Conservation (phyloP, 2,888 invertebrate species). For the Escarpia spicata region DNA sequence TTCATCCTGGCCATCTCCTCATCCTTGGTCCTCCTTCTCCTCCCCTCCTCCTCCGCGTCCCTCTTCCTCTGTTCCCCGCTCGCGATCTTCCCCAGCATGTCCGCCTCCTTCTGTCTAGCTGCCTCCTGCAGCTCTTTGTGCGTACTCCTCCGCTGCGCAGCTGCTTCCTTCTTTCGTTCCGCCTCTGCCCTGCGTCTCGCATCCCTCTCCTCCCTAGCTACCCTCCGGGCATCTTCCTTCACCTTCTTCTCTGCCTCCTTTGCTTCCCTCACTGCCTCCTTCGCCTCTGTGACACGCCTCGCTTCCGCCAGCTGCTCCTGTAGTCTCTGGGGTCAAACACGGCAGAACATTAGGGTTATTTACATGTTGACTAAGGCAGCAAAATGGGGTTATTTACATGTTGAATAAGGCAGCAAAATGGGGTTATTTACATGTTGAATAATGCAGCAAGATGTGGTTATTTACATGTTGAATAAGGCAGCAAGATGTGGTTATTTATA, state of each 20-base stretch:
- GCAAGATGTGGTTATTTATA: too few relatives aligned
- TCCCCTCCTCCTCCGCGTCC: slow-evolving; percentile 50
- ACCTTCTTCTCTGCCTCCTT: slow-evolving; percentile 48
- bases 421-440: too few relatives aligned
- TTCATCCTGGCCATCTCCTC: slow-evolving; percentile 34
- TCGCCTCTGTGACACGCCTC: neutral
- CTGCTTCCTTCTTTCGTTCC: slow-evolving; percentile 50
- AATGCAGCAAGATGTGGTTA: too few relatives aligned
- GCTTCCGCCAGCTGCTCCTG: neutral
- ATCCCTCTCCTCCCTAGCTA: slow-evolving; percentile 54
- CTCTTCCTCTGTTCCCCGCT: slow-evolving; percentile 52
- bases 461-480: too few relatives aligned
- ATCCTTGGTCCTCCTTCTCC: slow-evolving; percentile 42
- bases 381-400: too few relatives aligned
- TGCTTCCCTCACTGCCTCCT: neutral
- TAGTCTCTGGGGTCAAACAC: neutral
- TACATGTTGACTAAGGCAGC: too few relatives aligned
- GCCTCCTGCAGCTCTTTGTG: slow-evolving; percentile 52
- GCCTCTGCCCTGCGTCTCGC: slow-evolving; percentile 47
- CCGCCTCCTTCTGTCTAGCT: slow-evolving; percentile 51
- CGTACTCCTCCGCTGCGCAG: slow-evolving; percentile 46
- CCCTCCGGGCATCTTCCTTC: slow-evolving; percentile 47
- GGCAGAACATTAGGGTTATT: too few relatives aligned
- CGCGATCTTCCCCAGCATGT: slow-evolving; percentile 54
- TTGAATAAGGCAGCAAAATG: too few relatives aligned